Conservation (phyloP, 2,797 vertebrate species). For the Muraenolepis orangiensis region DNA sequence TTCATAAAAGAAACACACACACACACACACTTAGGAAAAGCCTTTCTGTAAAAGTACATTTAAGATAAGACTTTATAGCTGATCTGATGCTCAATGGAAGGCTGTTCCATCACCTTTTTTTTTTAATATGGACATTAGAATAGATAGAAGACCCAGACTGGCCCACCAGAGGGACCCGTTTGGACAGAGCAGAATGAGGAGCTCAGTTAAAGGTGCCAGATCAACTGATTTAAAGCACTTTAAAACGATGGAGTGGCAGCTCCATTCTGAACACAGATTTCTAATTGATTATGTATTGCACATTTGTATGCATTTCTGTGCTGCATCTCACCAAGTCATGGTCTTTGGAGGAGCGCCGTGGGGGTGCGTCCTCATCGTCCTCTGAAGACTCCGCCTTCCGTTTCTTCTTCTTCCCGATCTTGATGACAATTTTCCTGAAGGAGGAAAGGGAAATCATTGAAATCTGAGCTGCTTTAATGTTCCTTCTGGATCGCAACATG, state of each 20-base stretch:
- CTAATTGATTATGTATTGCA: background rate
- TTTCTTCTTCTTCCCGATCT: conserved; percentile 95
- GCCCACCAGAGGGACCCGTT: too few relatives aligned
- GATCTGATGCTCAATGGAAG: too few relatives aligned
- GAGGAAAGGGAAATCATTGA: conserved; percentile 2
- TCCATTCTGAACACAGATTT: background rate
- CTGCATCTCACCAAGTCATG: conserved; percentile 80
- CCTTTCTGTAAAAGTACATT: too few relatives aligned
- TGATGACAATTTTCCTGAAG: conserved; percentile 93
- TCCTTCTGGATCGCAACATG: background rate
- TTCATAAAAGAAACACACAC: too few relatives aligned
- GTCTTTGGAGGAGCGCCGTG: conserved; percentile 78
- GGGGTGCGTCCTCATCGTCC: conserved; percentile 83
- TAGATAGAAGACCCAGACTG: too few relatives aligned
- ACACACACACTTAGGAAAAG: too few relatives aligned
- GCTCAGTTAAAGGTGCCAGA: too few relatives aligned
- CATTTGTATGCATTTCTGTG: background rate
- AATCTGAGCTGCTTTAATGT: background rate
- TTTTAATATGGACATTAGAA: too few relatives aligned
- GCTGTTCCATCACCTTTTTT: too few relatives aligned
- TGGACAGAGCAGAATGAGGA: too few relatives aligned
- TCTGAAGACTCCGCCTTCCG: conserved; percentile 93
- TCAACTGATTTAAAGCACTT: too few relatives aligned
- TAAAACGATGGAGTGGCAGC: background rate
- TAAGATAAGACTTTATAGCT: too few relatives aligned